phyloP scores from a whole-genome alignment of 1,140 invertebrate genomes.

The Ctenoplectra terminalis region DNA sequence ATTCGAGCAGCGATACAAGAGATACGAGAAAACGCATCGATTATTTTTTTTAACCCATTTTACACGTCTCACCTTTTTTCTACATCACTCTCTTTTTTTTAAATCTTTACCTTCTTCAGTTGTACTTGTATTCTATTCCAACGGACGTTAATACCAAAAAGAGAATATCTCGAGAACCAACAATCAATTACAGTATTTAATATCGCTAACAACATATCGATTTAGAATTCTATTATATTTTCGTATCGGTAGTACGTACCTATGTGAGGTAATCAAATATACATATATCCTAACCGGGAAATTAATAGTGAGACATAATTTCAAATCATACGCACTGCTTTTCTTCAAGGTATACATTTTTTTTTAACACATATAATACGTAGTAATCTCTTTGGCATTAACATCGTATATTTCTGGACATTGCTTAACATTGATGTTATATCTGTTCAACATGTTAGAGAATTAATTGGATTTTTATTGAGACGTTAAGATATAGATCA shows the following conservation, averaged over 20 bases:
- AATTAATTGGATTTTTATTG: conserved; percentile 75
- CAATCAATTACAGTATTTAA: neutral
- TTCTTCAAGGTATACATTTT: conserved; percentile 1
- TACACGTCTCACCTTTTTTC: conserved; percentile 42
- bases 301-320: neutral
- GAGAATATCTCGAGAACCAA: conserved; percentile 49
- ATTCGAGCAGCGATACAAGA: conserved; percentile 28
- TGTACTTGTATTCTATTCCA: conserved; percentile 52
- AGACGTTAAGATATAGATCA: conserved; percentile 70
- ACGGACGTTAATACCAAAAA: conserved; percentile 65
- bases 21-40: conserved; percentile 41
- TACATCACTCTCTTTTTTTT: conserved; percentile 27
- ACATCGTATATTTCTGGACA: conserved; percentile 34
- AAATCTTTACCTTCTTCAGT: conserved; percentile 49
- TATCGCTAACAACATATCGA: conserved; percentile 35
- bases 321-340: neutral
- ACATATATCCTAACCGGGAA: neutral
- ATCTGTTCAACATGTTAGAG: conserved; percentile 57
- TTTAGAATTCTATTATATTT: conserved; percentile 25
- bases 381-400: conserved; percentile 59
- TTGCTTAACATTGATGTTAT: conserved; percentile 38
- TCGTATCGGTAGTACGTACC: neutral
- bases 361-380: conserved; percentile 43
- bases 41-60: conserved; percentile 51
- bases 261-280: neutral